Conservation (phyloP, 2,113 vertebrate genomes). For the Clinocottus analis region DNA sequence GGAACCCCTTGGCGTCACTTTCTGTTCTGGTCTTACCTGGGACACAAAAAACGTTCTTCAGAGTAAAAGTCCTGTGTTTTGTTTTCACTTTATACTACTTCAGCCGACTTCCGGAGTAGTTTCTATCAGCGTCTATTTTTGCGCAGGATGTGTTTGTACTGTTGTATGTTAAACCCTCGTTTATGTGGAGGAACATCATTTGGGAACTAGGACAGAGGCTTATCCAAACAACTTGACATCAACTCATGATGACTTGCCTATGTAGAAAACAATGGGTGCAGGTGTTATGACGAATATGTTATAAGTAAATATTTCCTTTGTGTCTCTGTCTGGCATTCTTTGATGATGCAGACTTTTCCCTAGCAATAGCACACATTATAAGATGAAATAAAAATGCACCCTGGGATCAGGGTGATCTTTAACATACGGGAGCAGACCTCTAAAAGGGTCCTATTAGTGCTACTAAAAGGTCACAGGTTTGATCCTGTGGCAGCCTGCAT, state of each 20-base stretch:
- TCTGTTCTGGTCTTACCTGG: too few species aligned
- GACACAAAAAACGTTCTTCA: too few species aligned
- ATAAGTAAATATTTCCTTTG: not conserved
- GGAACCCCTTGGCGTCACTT: too few species aligned
- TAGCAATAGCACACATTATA: not conserved
- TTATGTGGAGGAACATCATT: not conserved
- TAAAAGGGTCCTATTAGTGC: constrained; percentile 23
- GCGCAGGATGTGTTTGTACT: too few species aligned
- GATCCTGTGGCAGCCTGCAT: not conserved
- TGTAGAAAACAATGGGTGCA: constrained; percentile 2
- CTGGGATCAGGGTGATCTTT: constrained; percentile 17
- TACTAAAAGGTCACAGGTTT: constrained; percentile 13
- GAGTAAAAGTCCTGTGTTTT: too few species aligned
- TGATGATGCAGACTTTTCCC: not conserved
- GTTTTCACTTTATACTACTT: too few species aligned
- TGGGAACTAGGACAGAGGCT: not conserved
- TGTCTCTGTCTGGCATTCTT: not conserved
- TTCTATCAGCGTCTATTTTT: too few species aligned
- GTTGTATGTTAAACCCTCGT: not conserved
- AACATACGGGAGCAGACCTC: not conserved
- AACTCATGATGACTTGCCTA: not conserved
- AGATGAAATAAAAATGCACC: constrained; percentile 25
- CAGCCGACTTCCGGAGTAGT: too few species aligned
- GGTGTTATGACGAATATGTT: not conserved
- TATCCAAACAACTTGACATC: not conserved